A percentile compares a stretch with the other conserved stretches of the same genome.
Conservation (phyloP, 2,113 vertebrate species). For the Microtus montanus region DNA sequence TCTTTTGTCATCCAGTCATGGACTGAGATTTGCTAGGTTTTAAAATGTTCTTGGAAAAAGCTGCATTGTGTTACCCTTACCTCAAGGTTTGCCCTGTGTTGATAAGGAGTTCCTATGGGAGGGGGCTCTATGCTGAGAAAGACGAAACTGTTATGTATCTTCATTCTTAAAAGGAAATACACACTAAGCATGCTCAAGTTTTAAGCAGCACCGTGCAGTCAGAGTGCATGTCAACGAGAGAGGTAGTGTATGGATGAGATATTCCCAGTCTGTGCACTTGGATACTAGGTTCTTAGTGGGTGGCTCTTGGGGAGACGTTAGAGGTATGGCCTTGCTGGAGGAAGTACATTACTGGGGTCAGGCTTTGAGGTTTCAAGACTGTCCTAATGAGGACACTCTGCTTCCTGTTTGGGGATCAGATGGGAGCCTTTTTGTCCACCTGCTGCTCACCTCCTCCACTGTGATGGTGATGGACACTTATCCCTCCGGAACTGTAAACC, state of each 20-base stretch:
- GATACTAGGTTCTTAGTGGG: background rate
- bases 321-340: background rate
- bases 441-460: background rate
- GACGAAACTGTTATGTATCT: background rate
- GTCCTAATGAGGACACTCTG: background rate
- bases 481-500: background rate
- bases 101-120: background rate
- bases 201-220: background rate
- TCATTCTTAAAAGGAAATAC: constrained; percentile 28
- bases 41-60: background rate
- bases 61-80: background rate
- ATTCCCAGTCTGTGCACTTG: background rate
- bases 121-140: background rate
- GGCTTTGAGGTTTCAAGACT: background rate
- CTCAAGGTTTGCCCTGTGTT: background rate
- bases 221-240: background rate
- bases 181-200: background rate
- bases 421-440: background rate
- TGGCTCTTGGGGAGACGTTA: background rate
- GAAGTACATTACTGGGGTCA: background rate
- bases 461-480: background rate
- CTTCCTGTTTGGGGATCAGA: background rate
- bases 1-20: background rate
- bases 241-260: no score
- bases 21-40: background rate